Evolutionary conservation across 2,113 vertebrate species (phyloP), one percentile per base, ranked within the genome.

Genomic region (Bubo blakistoni): DNA sequence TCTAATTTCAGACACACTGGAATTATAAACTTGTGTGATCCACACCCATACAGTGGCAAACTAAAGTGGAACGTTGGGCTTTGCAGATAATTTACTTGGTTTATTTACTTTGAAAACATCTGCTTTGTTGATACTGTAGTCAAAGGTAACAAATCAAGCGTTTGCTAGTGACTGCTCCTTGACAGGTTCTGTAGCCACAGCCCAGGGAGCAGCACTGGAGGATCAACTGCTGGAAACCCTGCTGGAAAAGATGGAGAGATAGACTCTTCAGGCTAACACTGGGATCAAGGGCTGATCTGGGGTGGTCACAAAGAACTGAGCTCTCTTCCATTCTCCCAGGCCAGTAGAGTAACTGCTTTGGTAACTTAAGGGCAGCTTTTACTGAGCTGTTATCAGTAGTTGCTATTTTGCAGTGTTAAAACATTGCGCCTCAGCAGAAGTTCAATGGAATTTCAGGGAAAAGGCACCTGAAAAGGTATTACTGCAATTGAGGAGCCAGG

Each of bases 51-150:
- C 55, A 66, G 36, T 9, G 2, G 40, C 29, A 40, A 79, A 59
- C 36, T 46, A 1, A 30, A 40, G 51, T 27, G 21, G 26, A 83
- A 74, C 24, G 24, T 16, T 9, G 16, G 42, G 49, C 42, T 94
- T 59, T 72, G 44, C 69, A 89, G 73, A 78, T 13, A 47, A 61
- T 79, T 85, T 52, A 69, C 62, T 90, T 49, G 18, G 36, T 46
- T 94, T 87, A 49, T 70, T 78, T 74, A 80, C 36, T 87, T 47
- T 20, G 62, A 69, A 81, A 91, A 58, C 46, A 93, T 19, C 26
- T 71, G 52, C 54, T 63, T 7, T 63, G 44, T 21, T 79, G 61
- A 81, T 49, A 63, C 20, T 66, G 32, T 22, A 74, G 29, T 32
- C 51, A 81, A 88, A 81, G 15, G 30, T 46, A 90, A 84, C 14